phyloP scores from a whole-genome alignment of 2,888 invertebrate genomes.

The Meteorus cinctellus region DNA sequence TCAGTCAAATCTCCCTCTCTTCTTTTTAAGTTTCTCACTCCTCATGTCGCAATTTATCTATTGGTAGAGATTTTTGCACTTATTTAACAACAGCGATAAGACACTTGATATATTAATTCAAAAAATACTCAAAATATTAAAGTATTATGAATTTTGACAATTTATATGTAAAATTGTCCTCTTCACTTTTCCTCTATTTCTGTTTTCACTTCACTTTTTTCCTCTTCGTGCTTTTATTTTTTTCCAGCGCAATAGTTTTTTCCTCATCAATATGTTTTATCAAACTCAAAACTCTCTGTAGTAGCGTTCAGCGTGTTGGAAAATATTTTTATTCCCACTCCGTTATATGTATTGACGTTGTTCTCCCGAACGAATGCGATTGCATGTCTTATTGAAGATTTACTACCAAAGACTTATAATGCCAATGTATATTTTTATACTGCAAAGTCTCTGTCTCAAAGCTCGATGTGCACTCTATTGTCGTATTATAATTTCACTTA shows the following conservation, averaged over 20 bases:
- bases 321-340: too few relatives aligned
- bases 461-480: not conserved
- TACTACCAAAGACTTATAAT: not conserved
- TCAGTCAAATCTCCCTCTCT: conserved; percentile 27
- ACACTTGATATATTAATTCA: not conserved
- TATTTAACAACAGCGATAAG: not conserved
- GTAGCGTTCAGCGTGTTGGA: too few relatives aligned
- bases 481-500: conserved; percentile 11
- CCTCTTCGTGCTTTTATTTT: too few relatives aligned
- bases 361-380: not conserved
- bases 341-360: too few relatives aligned
- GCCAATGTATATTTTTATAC: conserved; percentile 4
- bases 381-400: not conserved
- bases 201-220: too few relatives aligned
- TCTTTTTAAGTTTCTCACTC: not conserved
- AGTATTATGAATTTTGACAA: too few relatives aligned
- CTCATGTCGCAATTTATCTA: not conserved
- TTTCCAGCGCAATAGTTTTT: too few relatives aligned
- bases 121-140: too few relatives aligned
- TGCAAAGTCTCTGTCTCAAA: not conserved
- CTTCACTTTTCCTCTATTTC: too few relatives aligned
- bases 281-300: too few relatives aligned
- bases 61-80: conserved; percentile 12
- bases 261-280: too few relatives aligned
- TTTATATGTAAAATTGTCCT: too few relatives aligned